Conservation (phyloP, 2,113 vertebrate genomes). For the Spheniscus mendiculus region DNA sequence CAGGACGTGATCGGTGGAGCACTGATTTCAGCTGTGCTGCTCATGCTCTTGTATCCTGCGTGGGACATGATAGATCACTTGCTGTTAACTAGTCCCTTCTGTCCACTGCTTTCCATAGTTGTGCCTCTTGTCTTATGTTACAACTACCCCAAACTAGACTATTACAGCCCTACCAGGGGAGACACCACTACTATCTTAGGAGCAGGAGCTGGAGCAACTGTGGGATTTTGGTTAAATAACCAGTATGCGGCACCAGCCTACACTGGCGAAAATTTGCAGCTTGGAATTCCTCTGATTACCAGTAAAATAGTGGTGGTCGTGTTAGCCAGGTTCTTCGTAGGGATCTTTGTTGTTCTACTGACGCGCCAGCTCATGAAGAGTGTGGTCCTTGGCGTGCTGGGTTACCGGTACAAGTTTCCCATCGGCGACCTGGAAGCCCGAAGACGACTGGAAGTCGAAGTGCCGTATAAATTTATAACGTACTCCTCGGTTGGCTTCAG, state of each 20-base stretch:
- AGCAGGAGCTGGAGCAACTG: slow-evolving; percentile 77
- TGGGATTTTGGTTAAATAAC: slow-evolving; percentile 90
- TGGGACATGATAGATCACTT: slow-evolving; percentile 86
- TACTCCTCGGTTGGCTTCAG: slow-evolving; percentile 85
- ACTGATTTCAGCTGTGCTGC: slow-evolving; percentile 77
- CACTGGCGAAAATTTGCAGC: neutral
- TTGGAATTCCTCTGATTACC: slow-evolving; percentile 68
- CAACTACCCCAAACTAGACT: slow-evolving; percentile 87
- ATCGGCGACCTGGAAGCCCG: slow-evolving; percentile 69
- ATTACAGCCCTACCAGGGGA: slow-evolving; percentile 89
- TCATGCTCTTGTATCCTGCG: slow-evolving; percentile 79
- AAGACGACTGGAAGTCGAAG: slow-evolving; percentile 87
- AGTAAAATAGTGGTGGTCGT: neutral
- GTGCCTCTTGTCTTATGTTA: slow-evolving; percentile 86
- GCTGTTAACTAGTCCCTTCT: slow-evolving; percentile 81
- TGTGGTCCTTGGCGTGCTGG: slow-evolving; percentile 74
- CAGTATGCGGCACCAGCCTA: slow-evolving; percentile 52
- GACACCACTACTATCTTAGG: slow-evolving; percentile 93
- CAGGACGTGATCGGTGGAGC: slow-evolving; percentile 92
- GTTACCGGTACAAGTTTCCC: slow-evolving; percentile 77
- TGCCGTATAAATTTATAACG: slow-evolving; percentile 90
- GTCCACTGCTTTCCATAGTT: slow-evolving; percentile 76
- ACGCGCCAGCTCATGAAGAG: slow-evolving; percentile 79
- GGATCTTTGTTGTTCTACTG: slow-evolving; percentile 75
- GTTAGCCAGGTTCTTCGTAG: slow-evolving; percentile 74